Base-by-base conservation (phyloP, 2,888 invertebrate species). In the Orthosia cruda region DNA sequence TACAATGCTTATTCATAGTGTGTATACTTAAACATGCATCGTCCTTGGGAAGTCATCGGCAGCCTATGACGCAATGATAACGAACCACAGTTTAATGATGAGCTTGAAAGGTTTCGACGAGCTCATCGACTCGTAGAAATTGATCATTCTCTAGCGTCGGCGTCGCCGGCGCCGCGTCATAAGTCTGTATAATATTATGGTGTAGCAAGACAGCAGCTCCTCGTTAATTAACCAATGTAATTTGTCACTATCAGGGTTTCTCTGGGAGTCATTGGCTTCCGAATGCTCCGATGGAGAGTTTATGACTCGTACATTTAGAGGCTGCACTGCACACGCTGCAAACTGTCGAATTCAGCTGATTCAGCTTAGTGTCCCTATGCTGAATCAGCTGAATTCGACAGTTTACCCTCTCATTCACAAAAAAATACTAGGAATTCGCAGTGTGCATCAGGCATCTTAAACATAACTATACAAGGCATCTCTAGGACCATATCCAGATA, bases 201-300 rank as follows among this genome's bases (percentile, higher is more conserved):
- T 32, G 49, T 9, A 65, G 15, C 40, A 59, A 20, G 26, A 16
- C n/a, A 61, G 4, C 45, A 49, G 67, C 50, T 62, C 61, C 49
- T 66, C n/a, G 47, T 45, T 75, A 32, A 40, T 18, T 20, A 18
- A 55, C 57, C 54, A 32, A 58, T 64, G 47, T 20, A 16, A 55
- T 59, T 77, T 49, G 40, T 58, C 23, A 55, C 59, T 64, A n/a
- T 23, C 52, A 40, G 63, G 62, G 54, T 32, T 78, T 59, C 63
- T 54, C 52, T 47, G 18, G 4, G 18, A 68, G 63, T 69, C 50
- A 26, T 63, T 77, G 32, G 20, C 57, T 62, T 52, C 18, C 15
- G 11, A 47, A 32, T 32, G 2, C 68, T 47, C 18, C 15, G 11
- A 47, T 32, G 47, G 3, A 13, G 9, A 23, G 16, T 50, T 40